Evolutionary conservation across 2,888 invertebrate genomes (phyloP), one percentile per base, ranked within the genome.

Genomic region (Labia minor): DNA sequence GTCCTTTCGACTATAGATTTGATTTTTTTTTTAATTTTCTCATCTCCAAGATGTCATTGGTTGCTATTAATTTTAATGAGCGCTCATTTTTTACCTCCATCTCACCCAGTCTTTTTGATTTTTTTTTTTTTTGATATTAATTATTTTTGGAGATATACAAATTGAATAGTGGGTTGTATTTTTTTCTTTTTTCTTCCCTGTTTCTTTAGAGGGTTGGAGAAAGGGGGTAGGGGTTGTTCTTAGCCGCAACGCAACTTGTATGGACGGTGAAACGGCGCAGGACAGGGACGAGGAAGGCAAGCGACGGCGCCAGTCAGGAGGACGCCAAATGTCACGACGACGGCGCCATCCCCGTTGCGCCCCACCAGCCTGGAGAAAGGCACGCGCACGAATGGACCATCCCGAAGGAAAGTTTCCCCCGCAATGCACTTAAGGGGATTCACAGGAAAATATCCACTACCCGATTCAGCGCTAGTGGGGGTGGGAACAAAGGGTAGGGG

Each of bases 1-100:
- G 26, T 3, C 8, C 8, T 26, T 26, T 26, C 26, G 4, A 26
- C 26, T 3, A 26, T 26, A 26, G 3, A 26, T 26, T 26, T 26
- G 26, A 6, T 26, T 26, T 6, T 26, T 26, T 26, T 26, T 26
- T 26, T 26, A 8, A 8, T 6, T 26, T 26, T 26, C 8, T 8
- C 26, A 26, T 26, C 8, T 26, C 26, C 26, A 26, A 26, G 14
- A 49, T 49, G 49, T 49, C 49, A 49, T 49, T 49, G 49, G 49
- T 49, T 49, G n/a, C 49, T 49, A 49, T 49, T 49, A 49, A 49
- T 49, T 49, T 49, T 49, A 49, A 49, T 49, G 49, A 49, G 49
- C 14, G 14, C 14, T 49, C 49, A n/a, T 49, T 16, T 49, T 49
- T 49, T 49, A 26, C 26, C 26, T 26, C 26, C 8, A 2, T 49